Conservation (phyloP, 2,797 vertebrate species). For the Synanceia verrucosa region DNA sequence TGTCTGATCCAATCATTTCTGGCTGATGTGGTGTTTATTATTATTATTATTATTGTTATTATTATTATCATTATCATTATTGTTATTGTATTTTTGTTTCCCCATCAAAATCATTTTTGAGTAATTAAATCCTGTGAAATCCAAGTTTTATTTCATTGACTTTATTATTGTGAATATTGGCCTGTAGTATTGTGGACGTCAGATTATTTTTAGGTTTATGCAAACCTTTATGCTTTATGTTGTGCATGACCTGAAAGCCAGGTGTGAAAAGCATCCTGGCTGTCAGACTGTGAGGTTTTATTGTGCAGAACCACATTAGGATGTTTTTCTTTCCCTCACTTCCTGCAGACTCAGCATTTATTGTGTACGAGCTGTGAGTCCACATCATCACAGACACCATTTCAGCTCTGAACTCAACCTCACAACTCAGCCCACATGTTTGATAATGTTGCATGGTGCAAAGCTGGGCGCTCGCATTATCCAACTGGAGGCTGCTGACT, state of each 20-base stretch:
- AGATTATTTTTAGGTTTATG: neutral
- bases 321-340: conserved; percentile 9
- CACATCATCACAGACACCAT: conserved; percentile 21
- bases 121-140: too few species aligned
- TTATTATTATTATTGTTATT: neutral
- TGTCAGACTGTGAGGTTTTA: neutral
- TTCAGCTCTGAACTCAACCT: neutral
- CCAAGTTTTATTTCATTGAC: too few species aligned
- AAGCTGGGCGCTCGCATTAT: neutral
- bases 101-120: too few species aligned
- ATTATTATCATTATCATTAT: too few species aligned
- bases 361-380: conserved; percentile 6
- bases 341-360: conserved; percentile 30
- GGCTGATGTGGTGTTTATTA: neutral
- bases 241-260: neutral
- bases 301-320: conserved; percentile 5
- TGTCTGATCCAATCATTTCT: neutral
- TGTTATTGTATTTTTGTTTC: too few species aligned
- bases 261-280: neutral
- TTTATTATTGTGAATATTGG: neutral
- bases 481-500: conserved; percentile 34
- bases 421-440: conserved; percentile 13
- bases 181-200: neutral
- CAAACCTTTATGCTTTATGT: neutral
- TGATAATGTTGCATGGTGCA: conserved; percentile 39